Conservation (phyloP, 2,888 invertebrate genomes). For the Sisyra nigra region DNA sequence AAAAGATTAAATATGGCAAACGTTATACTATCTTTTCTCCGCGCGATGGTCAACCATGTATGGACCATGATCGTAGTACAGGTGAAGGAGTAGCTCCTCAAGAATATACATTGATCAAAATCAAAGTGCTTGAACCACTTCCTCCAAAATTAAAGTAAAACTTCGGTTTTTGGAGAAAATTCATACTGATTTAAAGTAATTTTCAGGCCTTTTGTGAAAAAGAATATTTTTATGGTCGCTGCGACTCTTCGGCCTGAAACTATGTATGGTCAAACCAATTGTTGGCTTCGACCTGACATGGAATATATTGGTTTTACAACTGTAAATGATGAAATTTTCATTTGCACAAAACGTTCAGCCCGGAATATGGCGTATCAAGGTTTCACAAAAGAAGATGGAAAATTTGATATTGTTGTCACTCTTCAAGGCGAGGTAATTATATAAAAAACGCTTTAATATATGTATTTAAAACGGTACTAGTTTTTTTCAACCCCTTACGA, state of each 20-base stretch:
- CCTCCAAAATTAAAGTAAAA: conserved; percentile 51
- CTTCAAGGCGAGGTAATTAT: conserved; percentile 50
- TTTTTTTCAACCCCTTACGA: too few species aligned
- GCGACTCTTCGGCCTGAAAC: conserved; percentile 98
- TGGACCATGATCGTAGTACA: conserved; percentile 94
- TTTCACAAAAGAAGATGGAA: conserved; percentile 66
- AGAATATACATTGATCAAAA: conserved; percentile 93
- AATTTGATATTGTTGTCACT: conserved; percentile 51
- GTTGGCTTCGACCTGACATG: conserved; percentile 94
- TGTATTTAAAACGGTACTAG: too few species aligned
- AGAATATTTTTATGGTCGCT: conserved; percentile 72
- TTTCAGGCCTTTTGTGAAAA: conserved; percentile 33
- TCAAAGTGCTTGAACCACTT: conserved; percentile 62
- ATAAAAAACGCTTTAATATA: too few species aligned
- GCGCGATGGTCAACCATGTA: conserved; percentile 94
- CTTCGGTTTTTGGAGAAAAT: conserved; percentile 1
- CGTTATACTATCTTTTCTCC: conserved; percentile 93
- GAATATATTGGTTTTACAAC: conserved; percentile 77
- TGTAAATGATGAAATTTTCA: conserved; percentile 56
- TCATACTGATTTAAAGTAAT: not conserved
- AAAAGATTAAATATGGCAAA: conserved; percentile 93
- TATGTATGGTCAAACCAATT: conserved; percentile 99
- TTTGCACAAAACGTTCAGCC: conserved; percentile 79
- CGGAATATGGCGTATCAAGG: conserved; percentile 94
- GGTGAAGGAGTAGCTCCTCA: conserved; percentile 98